phyloP scores from a whole-genome alignment of 2,888 invertebrate species.

The Geophilus truncorum region DNA sequence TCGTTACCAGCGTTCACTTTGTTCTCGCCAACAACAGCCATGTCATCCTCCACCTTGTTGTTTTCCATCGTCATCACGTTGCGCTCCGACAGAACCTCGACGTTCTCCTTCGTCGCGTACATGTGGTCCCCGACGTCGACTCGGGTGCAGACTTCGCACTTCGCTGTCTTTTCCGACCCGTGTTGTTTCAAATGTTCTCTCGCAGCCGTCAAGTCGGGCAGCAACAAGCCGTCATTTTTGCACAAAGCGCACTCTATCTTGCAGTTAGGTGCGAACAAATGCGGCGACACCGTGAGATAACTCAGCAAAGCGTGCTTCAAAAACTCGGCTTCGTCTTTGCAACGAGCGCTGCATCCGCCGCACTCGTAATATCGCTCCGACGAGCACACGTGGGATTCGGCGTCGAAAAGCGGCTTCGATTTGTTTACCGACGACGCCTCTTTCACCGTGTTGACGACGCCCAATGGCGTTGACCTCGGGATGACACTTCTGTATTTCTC shows the following conservation, averaged over 20 bases:
- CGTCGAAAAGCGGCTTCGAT: neutral
- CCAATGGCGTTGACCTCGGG: no score
- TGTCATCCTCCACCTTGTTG: neutral
- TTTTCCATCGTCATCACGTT: neutral
- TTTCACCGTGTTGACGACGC: no score
- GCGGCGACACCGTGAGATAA: neutral
- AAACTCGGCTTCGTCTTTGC: neutral
- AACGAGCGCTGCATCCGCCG: neutral
- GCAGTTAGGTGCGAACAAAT: neutral
- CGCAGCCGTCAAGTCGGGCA: neutral
- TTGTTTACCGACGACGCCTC: neutral
- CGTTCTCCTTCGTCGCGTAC: neutral
- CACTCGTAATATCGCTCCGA: neutral
- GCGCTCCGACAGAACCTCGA: neutral
- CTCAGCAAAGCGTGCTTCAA: neutral
- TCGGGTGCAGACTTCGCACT: neutral
- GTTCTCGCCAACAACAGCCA: no score
- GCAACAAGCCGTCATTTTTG: neutral
- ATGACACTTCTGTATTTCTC: no score
- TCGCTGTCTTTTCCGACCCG: neutral
- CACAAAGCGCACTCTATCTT: neutral
- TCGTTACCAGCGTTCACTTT: no score
- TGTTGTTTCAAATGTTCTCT: neutral
- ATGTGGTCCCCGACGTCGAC: neutral
- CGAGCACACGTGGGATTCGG: neutral